A percentile compares a stretch with the other conserved stretches of the same genome.
Evolutionary conservation across 2,797 vertebrate genomes (phyloP).

Genomic region (Protosalanx chinensis): DNA sequence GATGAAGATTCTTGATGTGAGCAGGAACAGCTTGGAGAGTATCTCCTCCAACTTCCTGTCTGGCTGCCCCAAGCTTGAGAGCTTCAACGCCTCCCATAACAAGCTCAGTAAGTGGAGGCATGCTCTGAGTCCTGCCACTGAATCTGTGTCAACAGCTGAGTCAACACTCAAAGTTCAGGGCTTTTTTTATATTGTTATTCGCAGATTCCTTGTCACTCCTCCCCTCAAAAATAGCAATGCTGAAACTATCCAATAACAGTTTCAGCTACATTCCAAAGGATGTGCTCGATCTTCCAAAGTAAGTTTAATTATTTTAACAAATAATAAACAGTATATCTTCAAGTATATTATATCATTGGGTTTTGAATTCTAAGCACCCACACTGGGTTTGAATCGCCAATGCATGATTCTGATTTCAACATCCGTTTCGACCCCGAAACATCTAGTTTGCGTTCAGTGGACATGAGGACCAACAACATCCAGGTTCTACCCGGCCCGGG

Average conservation of each 20-base stretch:
- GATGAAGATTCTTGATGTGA: constrained; percentile 85
- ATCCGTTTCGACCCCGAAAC: neutral
- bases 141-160: neutral
- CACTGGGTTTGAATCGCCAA: no score
- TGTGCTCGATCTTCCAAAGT: constrained; percentile 85
- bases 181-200: constrained; percentile 11
- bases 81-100: constrained; percentile 83
- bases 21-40: constrained; percentile 81
- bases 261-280: constrained; percentile 79
- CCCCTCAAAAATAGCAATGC: constrained; percentile 79
- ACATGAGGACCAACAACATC: constrained; percentile 87
- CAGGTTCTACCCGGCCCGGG: constrained; percentile 77
- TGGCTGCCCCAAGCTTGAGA: constrained; percentile 84
- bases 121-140: neutral
- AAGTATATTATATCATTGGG: neutral
- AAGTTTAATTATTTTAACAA: constrained; percentile 71
- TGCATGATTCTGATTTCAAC: neutral
- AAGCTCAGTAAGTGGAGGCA: constrained; percentile 76
- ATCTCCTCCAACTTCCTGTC: constrained; percentile 76
- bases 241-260: constrained; percentile 87
- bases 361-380: neutral
- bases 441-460: constrained; percentile 83
- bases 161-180: neutral
- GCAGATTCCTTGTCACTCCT: constrained; percentile 78
- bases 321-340: neutral